Base-by-base conservation (phyloP, 1,140 invertebrate genomes). In the Mactra quadrangularis region DNA sequence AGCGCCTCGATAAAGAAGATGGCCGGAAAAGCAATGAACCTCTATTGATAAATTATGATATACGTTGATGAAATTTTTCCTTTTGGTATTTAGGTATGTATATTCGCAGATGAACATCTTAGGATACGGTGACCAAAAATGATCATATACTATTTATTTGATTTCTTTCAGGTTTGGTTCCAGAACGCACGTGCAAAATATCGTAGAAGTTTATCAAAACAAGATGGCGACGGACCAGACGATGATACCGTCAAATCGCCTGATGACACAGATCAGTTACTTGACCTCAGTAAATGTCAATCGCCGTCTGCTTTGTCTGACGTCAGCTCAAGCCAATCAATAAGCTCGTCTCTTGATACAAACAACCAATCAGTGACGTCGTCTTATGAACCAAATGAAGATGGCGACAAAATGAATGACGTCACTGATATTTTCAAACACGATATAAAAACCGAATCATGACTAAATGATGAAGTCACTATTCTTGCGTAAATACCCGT, bases 181-280 rank as follows among this genome's bases (percentile, higher is more conserved):
- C 98, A 99, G 95, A 99, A 99, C 93, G 97, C 97, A 29, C 94
- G 98, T 66, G 98, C 98, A 87, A 99, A 99, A 95, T 99, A 97
- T 96, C 95, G 98, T 88, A 95, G 98, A 85, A 97, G 98, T 95
- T 96, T 97, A 93, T 95, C 97, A 89, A 97, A 97, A 90, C 96
- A 96, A 89, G 96, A 97, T 88, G 66, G 81, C 11, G 95, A 89
- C 29, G 83, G 82, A 33, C 55, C 87, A 19, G 78, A 74, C 7
- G 83, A 60, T 84, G 86, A 33, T 86, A 87, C 53, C 52, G 41
- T 33, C 85, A 86, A 68, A 88, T 87, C 64, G 50, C 83, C 76
- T 27, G 89, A 90, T 50, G 77, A 90, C 64, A 84, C 85, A 11
- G 85, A 86, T 17, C 78, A 72, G 11, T 31, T 68, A 13, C 75